Percentiles rank a stretch among this genome's conserved stretches.
Conservation (phyloP, 1,140 invertebrate species). For the Saccostrea cuccullata region DNA sequence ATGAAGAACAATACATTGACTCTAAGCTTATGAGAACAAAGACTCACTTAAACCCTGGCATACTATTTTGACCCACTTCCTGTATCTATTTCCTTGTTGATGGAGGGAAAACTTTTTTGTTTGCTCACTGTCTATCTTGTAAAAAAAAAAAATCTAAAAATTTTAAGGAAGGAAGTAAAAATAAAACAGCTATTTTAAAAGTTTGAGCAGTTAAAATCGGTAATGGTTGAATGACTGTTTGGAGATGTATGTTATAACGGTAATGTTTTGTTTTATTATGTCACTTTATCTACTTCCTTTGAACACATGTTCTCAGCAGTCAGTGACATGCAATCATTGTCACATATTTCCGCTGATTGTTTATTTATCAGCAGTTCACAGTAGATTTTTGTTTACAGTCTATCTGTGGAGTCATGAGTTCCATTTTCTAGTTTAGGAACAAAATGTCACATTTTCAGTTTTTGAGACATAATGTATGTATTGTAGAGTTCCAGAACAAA, state of each 20-base stretch:
- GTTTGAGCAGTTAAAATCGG: neutral
- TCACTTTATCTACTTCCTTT: neutral
- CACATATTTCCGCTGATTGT: neutral
- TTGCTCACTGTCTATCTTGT: neutral
- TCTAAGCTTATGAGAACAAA: neutral
- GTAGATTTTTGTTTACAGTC: neutral
- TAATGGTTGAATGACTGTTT: neutral
- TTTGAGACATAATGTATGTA: conserved; percentile 15
- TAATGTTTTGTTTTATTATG: neutral
- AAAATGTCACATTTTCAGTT: conserved; percentile 9
- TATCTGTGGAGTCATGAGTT: neutral
- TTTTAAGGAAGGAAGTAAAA: conserved; percentile 5
- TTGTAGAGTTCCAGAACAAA: neutral
- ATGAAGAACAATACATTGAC: neutral
- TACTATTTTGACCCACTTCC: neutral
- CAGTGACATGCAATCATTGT: neutral
- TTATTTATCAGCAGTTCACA: neutral
- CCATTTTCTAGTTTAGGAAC: neutral
- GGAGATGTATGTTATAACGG: conserved; percentile 20
- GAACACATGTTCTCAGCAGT: neutral
- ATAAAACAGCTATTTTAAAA: neutral
- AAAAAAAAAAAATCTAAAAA: neutral
- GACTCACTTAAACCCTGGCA: neutral
- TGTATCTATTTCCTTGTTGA: neutral
- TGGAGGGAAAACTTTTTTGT: neutral